Evolutionary conservation across 2,797 vertebrate genomes (phyloP).

Genomic region (Ciconia nigra): DNA sequence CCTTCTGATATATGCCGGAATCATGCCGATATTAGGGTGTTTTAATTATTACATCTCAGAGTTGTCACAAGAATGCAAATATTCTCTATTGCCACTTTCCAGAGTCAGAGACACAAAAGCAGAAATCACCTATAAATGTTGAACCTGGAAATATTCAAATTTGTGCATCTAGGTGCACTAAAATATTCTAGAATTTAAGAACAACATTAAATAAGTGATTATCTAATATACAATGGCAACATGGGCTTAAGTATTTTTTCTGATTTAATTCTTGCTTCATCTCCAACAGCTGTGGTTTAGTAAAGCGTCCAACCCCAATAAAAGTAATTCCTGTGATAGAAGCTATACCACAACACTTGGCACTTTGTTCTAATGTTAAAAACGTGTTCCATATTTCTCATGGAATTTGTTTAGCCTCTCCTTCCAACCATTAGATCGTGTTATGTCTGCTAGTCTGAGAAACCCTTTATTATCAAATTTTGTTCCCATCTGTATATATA

Average conservation of each 20-base stretch:
- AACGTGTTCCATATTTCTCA: constrained; percentile 33
- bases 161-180: not conserved
- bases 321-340: constrained; percentile 56
- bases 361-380: constrained; percentile 30
- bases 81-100: not conserved
- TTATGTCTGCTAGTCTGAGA: constrained; percentile 43
- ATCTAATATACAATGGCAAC: not conserved
- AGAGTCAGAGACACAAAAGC: not conserved
- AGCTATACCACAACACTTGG: constrained; percentile 56
- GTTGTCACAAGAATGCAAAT: not conserved
- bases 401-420: constrained; percentile 52
- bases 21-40: not conserved
- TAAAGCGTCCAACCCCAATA: not conserved
- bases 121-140: not conserved
- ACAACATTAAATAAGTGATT: not conserved
- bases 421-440: not conserved
- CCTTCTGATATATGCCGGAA: not conserved
- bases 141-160: not conserved
- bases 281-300: constrained; percentile 46
- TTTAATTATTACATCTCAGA: not conserved
- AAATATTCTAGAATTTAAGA: constrained; percentile 25
- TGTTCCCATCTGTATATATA: not conserved
- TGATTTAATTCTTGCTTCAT: constrained; percentile 37
- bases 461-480: constrained; percentile 58
- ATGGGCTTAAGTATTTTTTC: constrained; percentile 2